A percentile compares a stretch with the other conserved stretches of the same genome.
Conservation (phyloP, 2,888 invertebrate species). For the Mamestra brassicae region DNA sequence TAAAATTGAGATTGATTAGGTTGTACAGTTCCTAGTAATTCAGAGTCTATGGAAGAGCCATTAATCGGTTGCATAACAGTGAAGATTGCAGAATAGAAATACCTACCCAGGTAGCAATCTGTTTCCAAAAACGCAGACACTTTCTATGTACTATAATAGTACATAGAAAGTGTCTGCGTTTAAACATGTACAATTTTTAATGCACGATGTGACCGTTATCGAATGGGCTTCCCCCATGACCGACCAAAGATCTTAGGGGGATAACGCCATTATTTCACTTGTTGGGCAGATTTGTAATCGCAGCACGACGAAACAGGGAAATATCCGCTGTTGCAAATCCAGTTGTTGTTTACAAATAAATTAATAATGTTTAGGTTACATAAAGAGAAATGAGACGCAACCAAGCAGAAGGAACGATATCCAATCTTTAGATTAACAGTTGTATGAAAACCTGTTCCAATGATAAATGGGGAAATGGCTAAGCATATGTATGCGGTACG, state of each 20-base stretch:
- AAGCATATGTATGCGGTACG: conserved; percentile 27
- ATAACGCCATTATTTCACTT: conserved; percentile 32
- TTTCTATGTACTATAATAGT: background rate
- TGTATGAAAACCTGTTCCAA: conserved; percentile 36
- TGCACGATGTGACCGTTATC: background rate
- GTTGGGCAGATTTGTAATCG: conserved; percentile 20
- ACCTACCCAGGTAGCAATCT: background rate
- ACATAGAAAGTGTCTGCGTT: too few relatives aligned
- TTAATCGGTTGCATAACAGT: conserved; percentile 19
- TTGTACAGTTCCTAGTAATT: conserved; percentile 28
- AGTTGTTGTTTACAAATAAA: conserved; percentile 24
- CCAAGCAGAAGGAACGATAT: conserved; percentile 30
- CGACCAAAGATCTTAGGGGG: conserved; percentile 41
- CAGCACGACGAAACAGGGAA: conserved; percentile 9
- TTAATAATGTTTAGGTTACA: conserved; percentile 18
- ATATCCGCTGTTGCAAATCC: conserved; percentile 8
- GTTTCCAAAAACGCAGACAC: background rate
- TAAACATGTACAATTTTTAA: conserved; percentile 1
- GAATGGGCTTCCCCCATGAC: conserved; percentile 19
- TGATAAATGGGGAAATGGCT: conserved; percentile 42
- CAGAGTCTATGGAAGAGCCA: background rate
- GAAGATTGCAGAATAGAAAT: conserved; percentile 3
- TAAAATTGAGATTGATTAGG: conserved; percentile 22
- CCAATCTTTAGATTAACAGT: conserved; percentile 29
- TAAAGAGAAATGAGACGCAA: conserved; percentile 39